phyloP scores from a whole-genome alignment of 1,140 invertebrate genomes.

The Aphelinus atriplicis region DNA sequence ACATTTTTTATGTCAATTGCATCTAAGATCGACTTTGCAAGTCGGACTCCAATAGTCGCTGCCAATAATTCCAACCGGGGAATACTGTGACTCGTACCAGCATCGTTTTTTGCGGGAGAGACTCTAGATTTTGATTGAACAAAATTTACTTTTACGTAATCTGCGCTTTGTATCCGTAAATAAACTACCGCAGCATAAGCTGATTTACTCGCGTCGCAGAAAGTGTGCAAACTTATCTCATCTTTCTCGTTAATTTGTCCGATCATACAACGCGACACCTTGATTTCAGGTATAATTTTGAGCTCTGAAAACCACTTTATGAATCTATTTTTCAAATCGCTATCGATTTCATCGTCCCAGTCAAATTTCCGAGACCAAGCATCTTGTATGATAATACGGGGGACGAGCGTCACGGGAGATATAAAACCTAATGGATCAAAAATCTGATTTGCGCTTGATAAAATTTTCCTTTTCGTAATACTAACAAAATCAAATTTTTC shows the following conservation, averaged over 20 bases:
- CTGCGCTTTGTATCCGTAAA: slow-evolving; percentile 13
- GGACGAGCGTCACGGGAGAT: slow-evolving; percentile 43
- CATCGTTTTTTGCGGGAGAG: slow-evolving; percentile 11
- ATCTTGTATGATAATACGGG: slow-evolving; percentile 49
- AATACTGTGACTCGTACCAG: background rate
- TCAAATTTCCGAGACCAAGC: slow-evolving; percentile 40
- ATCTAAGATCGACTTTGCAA: slow-evolving; percentile 41
- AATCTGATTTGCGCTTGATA: slow-evolving; percentile 46
- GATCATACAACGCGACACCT: slow-evolving; percentile 45
- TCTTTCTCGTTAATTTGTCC: no score
- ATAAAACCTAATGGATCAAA: slow-evolving; percentile 54
- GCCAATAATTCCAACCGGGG: slow-evolving; percentile 22
- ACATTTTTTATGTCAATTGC: slow-evolving; percentile 53
- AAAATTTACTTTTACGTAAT: background rate
- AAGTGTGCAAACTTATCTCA: background rate
- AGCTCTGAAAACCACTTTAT: slow-evolving; percentile 41
- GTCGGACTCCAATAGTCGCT: slow-evolving; percentile 47
- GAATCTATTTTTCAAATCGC: slow-evolving; percentile 36
- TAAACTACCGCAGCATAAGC: slow-evolving; percentile 48
- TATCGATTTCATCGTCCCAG: slow-evolving; percentile 45
- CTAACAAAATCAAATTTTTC: background rate
- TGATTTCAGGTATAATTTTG: slow-evolving; percentile 35
- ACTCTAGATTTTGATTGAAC: background rate
- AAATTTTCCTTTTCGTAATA: slow-evolving; percentile 41
- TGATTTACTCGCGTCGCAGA: slow-evolving; percentile 36